Evolutionary conservation across 2,797 vertebrate genomes (phyloP).

Genomic region (Nothura maculosa): DNA sequence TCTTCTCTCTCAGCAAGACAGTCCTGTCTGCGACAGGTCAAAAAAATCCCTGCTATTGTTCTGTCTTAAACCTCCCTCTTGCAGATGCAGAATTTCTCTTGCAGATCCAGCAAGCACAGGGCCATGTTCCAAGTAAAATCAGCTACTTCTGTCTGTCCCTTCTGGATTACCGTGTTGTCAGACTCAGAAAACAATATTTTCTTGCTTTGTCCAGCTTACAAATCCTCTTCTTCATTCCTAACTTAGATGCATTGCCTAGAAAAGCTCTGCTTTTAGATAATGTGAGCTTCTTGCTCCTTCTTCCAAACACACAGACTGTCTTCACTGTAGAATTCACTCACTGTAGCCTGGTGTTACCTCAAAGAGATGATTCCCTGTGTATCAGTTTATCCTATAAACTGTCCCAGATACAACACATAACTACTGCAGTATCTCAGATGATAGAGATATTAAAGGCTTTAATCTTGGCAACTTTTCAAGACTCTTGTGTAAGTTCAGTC

Average conservation of each 20-base stretch:
- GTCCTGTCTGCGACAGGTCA: slow-evolving; percentile 30
- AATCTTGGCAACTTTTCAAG: background rate
- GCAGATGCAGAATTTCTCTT: slow-evolving; percentile 38
- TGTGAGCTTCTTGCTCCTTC: background rate
- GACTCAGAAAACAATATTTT: background rate
- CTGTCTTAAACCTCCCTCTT: slow-evolving; percentile 49
- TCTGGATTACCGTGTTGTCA: background rate
- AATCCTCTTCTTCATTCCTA: background rate
- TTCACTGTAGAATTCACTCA: background rate
- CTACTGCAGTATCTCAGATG: background rate
- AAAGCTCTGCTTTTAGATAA: background rate
- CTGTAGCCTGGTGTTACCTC: background rate
- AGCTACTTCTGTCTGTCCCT: background rate
- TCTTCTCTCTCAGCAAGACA: slow-evolving; percentile 66
- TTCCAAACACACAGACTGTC: background rate
- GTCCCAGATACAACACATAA: background rate
- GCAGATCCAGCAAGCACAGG: background rate
- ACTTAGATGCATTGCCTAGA: background rate
- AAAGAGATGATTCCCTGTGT: background rate
- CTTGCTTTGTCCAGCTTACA: background rate
- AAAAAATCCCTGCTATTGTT: slow-evolving; percentile 31
- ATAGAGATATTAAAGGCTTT: background rate
- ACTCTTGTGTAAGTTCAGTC: background rate
- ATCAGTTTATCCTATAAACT: background rate
- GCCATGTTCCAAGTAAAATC: slow-evolving; percentile 15